A percentile compares a stretch with the other conserved stretches of the same genome.
Conservation (phyloP, 2,113 vertebrate genomes). For the Xyrauchen texanus region DNA sequence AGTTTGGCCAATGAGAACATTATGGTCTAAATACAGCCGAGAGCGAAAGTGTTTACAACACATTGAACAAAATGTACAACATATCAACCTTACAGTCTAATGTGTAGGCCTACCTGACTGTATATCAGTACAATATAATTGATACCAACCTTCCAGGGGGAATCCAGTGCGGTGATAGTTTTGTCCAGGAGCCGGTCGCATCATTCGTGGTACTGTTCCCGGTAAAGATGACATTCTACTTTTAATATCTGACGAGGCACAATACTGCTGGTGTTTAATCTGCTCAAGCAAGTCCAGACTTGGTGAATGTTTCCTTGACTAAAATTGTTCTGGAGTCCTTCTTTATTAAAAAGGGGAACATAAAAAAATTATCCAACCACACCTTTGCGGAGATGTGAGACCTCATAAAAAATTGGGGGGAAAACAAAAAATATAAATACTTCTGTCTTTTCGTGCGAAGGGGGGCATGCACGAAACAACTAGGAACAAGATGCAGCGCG, state of each 20-base stretch:
- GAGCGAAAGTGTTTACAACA: neutral
- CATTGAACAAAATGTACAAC: neutral
- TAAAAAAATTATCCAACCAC: constrained; percentile 39
- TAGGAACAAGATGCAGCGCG: constrained; percentile 44
- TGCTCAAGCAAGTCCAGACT: constrained; percentile 51
- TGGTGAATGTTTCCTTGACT: constrained; percentile 38
- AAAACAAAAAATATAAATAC: constrained; percentile 22
- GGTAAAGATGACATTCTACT: constrained; percentile 75
- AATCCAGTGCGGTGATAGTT: constrained; percentile 92
- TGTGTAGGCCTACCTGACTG: constrained; percentile 2
- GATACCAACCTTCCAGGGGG: constrained; percentile 89
- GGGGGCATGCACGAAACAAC: constrained; percentile 44
- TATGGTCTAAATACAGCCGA: neutral
- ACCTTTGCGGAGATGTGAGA: constrained; percentile 33
- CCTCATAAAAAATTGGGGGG: constrained; percentile 25
- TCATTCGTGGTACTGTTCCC: constrained; percentile 89
- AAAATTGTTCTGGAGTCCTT: constrained; percentile 5
- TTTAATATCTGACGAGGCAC: constrained; percentile 47
- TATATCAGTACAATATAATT: neutral
- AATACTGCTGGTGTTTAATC: constrained; percentile 40
- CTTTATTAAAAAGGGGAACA: constrained; percentile 27
- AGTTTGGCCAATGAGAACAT: neutral
- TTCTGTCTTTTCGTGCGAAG: constrained; percentile 30
- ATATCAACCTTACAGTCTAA: neutral
- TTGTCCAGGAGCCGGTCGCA: constrained; percentile 90